These are phyloP conservation scores for Hypena proboscidalis DNA, from an alignment of 2,888 invertebrate genomes.

Conservation along the genomic window DNA sequence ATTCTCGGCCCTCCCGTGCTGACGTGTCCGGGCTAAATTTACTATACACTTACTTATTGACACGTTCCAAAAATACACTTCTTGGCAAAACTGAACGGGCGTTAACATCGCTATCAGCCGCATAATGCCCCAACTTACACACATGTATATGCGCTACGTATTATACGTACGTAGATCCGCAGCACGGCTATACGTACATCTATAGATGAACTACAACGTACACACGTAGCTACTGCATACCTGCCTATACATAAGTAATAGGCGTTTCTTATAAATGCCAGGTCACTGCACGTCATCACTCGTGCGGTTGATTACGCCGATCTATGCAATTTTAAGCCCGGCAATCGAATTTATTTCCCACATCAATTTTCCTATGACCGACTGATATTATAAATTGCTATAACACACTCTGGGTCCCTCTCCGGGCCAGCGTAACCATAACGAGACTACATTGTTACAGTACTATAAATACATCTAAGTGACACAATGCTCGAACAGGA, in stretches of 20 bases:
- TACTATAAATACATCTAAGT: slow-evolving; percentile 23
- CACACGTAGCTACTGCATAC: slow-evolving; percentile 18
- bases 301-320: slow-evolving; percentile 36
- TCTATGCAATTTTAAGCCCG: slow-evolving; percentile 17
- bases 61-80: slow-evolving; percentile 83
- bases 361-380: slow-evolving; percentile 3
- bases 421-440: slow-evolving; percentile 10
- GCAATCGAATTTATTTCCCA: slow-evolving; percentile 3
- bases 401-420: not conserved
- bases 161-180: slow-evolving; percentile 47
- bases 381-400: not conserved
- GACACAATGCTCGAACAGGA: slow-evolving; percentile 25
- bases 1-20: slow-evolving; percentile 66
- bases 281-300: slow-evolving; percentile 35
- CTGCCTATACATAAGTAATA: slow-evolving; percentile 36
- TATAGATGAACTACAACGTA: slow-evolving; percentile 18
- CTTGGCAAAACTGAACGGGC: slow-evolving; percentile 85
- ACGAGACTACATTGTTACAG: slow-evolving; percentile 19
- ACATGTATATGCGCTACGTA: slow-evolving; percentile 37
- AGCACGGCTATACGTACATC: slow-evolving; percentile 24
- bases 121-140: slow-evolving; percentile 73
- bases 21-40: slow-evolving; percentile 82
- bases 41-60: slow-evolving; percentile 84
- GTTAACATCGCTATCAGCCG: slow-evolving; percentile 83
- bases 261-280: slow-evolving; percentile 48